phyloP scores from a whole-genome alignment of 2,888 invertebrate genomes.

The Vesta saturnalis region DNA sequence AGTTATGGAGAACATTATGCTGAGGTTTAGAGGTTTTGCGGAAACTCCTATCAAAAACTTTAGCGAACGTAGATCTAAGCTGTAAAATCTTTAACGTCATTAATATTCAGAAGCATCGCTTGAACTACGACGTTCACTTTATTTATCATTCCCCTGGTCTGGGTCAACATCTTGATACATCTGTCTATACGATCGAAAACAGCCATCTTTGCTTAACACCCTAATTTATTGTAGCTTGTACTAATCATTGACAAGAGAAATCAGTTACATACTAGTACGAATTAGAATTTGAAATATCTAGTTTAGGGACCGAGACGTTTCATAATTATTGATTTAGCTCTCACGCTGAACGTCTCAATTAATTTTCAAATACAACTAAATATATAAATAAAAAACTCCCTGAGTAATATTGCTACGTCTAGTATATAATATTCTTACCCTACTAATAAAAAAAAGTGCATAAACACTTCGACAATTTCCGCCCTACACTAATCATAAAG shows the following conservation, averaged over 20 bases:
- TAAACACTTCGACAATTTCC: no score
- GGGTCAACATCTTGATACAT: slow-evolving; percentile 9
- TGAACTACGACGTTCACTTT: slow-evolving; percentile 7
- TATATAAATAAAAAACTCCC: no score
- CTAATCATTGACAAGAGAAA: slow-evolving; percentile 8
- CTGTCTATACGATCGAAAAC: slow-evolving; percentile 7
- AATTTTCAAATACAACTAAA: not conserved
- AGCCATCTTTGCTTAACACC: slow-evolving; percentile 9
- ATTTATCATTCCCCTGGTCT: slow-evolving; percentile 10
- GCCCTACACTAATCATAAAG: not conserved
- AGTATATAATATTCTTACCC: no score
- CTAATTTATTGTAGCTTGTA: slow-evolving; percentile 8
- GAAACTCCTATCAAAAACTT: slow-evolving; percentile 6
- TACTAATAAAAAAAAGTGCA: no score
- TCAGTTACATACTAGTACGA: slow-evolving; percentile 1
- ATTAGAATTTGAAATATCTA: not conserved
- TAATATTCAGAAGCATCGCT: slow-evolving; percentile 6
- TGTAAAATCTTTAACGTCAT: slow-evolving; percentile 6
- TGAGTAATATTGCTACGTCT: no score
- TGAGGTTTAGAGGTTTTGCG: not conserved
- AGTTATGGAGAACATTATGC: not conserved
- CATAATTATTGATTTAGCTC: not conserved
- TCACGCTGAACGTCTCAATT: slow-evolving; percentile 1
- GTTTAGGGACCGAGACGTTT: not conserved
- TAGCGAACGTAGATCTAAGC: not conserved